phyloP scores from a whole-genome alignment of 2,113 vertebrate genomes.

The Cromileptes altivelis region DNA sequence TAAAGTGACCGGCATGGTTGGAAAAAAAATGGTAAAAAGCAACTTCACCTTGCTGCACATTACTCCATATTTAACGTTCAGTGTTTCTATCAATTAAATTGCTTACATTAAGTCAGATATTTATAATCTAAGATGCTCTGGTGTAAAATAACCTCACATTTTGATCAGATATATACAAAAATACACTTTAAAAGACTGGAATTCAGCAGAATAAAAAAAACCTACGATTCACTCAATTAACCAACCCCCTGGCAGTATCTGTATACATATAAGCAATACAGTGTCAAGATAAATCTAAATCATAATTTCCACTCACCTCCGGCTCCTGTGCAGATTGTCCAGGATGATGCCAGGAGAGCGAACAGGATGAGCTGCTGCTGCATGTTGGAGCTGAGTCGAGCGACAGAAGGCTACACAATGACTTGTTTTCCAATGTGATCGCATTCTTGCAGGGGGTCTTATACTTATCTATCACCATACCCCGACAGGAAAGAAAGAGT shows the following conservation, averaged over 20 bases:
- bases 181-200: neutral
- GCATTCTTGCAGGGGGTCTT: constrained; percentile 79
- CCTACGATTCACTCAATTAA: neutral
- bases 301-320: constrained; percentile 75
- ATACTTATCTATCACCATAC: constrained; percentile 81
- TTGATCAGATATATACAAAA: neutral
- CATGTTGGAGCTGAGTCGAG: constrained; percentile 72
- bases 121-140: neutral
- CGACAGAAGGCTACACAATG: constrained; percentile 45
- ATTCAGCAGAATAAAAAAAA: neutral
- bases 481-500: constrained; percentile 61
- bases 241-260: no score
- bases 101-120: neutral
- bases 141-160: neutral
- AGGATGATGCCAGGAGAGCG: constrained; percentile 65
- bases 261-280: neutral
- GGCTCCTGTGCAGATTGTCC: constrained; percentile 61
- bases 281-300: neutral
- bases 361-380: constrained; percentile 66
- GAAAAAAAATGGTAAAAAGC: neutral
- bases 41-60: neutral
- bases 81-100: neutral
- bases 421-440: constrained; percentile 65
- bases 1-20: neutral
- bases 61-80: neutral